Evolutionary conservation across 1,140 invertebrate genomes (phyloP).

Genomic region (Hydropsyche tenuis): DNA sequence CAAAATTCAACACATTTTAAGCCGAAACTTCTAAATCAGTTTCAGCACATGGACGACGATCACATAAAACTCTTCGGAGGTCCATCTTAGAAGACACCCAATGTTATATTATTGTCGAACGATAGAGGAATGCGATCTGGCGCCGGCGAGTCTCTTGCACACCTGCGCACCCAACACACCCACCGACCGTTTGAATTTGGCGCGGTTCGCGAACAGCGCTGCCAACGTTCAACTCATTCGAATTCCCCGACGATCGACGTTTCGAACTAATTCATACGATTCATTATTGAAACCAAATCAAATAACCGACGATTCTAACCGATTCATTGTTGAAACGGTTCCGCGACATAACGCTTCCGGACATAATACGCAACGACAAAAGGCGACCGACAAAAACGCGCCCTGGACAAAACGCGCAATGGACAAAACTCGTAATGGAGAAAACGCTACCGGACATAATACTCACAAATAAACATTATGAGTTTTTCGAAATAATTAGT

Average conservation of each 20-base stretch:
- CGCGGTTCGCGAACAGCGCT: not conserved
- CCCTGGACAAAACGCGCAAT: no score
- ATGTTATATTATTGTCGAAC: not conserved
- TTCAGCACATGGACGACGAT: not conserved
- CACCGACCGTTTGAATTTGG: constrained; percentile 1
- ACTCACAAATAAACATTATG: no score
- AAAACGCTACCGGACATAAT: no score
- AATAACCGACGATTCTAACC: no score
- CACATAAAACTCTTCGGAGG: not conserved
- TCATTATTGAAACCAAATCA: no score
- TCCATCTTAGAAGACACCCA: not conserved
- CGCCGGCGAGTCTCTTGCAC: constrained; percentile 60
- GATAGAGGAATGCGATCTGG: constrained; percentile 56
- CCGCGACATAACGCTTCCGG: no score
- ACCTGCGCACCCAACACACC: constrained; percentile 53
- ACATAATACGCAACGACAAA: no score
- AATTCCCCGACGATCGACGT: not conserved
- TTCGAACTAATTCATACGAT: not conserved
- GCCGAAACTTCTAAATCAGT: not conserved
- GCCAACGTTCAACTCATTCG: not conserved
- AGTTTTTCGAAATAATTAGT: no score
- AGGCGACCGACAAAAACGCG: no score
- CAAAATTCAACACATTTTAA: not conserved
- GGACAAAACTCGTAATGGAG: no score
- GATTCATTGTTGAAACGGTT: no score